A percentile compares a stretch with the other conserved stretches of the same genome.
Evolutionary conservation across 2,797 vertebrate genomes (phyloP).

Genomic region (Galagoides demidoff): DNA sequence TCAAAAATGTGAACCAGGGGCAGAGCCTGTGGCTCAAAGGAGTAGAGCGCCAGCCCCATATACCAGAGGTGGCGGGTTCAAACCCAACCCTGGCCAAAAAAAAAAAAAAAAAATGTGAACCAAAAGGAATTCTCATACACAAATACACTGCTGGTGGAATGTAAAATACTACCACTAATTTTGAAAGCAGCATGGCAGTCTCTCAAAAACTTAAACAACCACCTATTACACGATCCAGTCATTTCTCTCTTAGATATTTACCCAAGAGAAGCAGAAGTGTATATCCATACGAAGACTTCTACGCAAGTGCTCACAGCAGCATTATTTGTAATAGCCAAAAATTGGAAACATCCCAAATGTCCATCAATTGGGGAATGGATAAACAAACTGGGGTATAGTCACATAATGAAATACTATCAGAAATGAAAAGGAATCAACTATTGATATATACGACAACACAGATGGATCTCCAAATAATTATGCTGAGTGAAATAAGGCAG

Average conservation of each 20-base stretch:
- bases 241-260: constrained; percentile 19
- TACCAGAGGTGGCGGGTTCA: no score
- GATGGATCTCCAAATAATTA: constrained; percentile 79
- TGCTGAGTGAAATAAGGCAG: constrained; percentile 75
- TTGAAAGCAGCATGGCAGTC: constrained; percentile 42
- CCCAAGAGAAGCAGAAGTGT: constrained; percentile 10
- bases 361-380: constrained; percentile 35
- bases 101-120: constrained; percentile 21
- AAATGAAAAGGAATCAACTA: constrained; percentile 66
- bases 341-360: constrained; percentile 54
- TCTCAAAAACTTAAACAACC: constrained; percentile 65
- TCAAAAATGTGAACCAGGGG: constrained; percentile 37
- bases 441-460: constrained; percentile 61
- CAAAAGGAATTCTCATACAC: constrained; percentile 13
- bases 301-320: constrained; percentile 7
- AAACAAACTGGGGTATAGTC: constrained; percentile 50
- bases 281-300: not conserved
- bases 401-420: constrained; percentile 59
- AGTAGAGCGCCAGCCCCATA: no score
- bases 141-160: not conserved
- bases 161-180: constrained; percentile 33
- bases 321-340: not conserved
- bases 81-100: no score
- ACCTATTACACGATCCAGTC: not conserved
- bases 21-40: no score